Conservation (phyloP, 2,797 vertebrate species). For the Danio albolineatus region DNA sequence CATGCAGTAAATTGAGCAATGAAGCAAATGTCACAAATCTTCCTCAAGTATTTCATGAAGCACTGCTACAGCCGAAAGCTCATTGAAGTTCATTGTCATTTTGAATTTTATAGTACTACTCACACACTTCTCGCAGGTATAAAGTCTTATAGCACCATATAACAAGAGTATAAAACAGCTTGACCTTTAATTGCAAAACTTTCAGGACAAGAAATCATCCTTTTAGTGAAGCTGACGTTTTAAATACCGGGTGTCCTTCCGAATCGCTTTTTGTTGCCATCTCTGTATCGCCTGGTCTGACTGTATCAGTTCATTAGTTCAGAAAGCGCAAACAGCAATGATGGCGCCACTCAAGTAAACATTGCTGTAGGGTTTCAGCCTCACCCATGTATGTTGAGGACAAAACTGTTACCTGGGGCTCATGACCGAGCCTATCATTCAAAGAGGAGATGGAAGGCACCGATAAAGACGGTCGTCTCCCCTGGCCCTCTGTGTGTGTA, state of each 20-base stretch:
- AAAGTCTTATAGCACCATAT: slow-evolving; percentile 63
- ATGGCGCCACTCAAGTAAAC: slow-evolving; percentile 57
- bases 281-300: slow-evolving; percentile 70
- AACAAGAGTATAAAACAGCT: slow-evolving; percentile 71
- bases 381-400: slow-evolving; percentile 68
- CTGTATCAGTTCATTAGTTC: slow-evolving; percentile 81
- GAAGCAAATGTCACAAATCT: background rate
- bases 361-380: slow-evolving; percentile 66
- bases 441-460: slow-evolving; percentile 72
- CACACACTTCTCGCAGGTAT: slow-evolving; percentile 34
- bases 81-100: slow-evolving; percentile 24
- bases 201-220: slow-evolving; percentile 70
- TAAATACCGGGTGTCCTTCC: slow-evolving; percentile 77
- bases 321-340: slow-evolving; percentile 68
- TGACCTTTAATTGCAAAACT: slow-evolving; percentile 85
- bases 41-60: slow-evolving; percentile 2
- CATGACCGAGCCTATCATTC: slow-evolving; percentile 71
- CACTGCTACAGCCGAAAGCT: slow-evolving; percentile 19
- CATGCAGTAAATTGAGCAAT: background rate
- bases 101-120: slow-evolving; percentile 27
- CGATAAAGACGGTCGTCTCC: slow-evolving; percentile 78
- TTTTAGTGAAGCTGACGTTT: slow-evolving; percentile 82
- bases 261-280: slow-evolving; percentile 79
- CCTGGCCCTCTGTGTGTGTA: slow-evolving; percentile 76
- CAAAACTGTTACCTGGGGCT: slow-evolving; percentile 70